Conservation (phyloP, 2,113 vertebrate genomes). For the Marmota monax region DNA sequence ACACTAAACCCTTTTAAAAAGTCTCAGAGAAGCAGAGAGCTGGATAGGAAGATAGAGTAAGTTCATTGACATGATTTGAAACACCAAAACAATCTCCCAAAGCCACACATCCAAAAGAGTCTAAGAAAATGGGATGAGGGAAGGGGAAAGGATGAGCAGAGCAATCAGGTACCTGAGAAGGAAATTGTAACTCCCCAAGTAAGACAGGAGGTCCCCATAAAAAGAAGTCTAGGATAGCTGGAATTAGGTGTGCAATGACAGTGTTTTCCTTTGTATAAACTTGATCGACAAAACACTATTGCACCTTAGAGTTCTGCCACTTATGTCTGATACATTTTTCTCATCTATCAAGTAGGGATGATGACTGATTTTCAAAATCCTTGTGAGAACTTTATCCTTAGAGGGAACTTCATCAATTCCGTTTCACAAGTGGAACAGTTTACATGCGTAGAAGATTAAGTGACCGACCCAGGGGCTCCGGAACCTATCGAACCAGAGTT, state of each 20-base stretch:
- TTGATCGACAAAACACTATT: neutral
- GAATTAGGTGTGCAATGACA: neutral
- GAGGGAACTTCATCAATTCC: neutral
- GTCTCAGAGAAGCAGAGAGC: neutral
- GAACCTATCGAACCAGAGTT: neutral
- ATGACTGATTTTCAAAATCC: neutral
- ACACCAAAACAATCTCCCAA: neutral
- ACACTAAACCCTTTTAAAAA: neutral
- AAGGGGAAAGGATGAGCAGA: neutral
- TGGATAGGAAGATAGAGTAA: neutral
- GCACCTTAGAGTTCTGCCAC: neutral
- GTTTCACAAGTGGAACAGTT: neutral
- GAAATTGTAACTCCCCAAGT: neutral
- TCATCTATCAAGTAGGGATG: constrained; percentile 1
- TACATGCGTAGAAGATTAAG: neutral
- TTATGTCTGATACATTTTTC: neutral
- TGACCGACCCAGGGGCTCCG: neutral
- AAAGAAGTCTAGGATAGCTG: neutral
- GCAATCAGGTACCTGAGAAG: neutral
- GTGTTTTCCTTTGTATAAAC: neutral
- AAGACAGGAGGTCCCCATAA: neutral
- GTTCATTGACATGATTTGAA: neutral
- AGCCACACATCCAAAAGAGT: neutral
- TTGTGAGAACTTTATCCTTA: neutral
- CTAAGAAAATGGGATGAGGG: neutral